These are phyloP conservation scores for Hippocampus barbouri DNA, from an alignment of 2,113 vertebrate species.

Conservation along the genomic window DNA sequence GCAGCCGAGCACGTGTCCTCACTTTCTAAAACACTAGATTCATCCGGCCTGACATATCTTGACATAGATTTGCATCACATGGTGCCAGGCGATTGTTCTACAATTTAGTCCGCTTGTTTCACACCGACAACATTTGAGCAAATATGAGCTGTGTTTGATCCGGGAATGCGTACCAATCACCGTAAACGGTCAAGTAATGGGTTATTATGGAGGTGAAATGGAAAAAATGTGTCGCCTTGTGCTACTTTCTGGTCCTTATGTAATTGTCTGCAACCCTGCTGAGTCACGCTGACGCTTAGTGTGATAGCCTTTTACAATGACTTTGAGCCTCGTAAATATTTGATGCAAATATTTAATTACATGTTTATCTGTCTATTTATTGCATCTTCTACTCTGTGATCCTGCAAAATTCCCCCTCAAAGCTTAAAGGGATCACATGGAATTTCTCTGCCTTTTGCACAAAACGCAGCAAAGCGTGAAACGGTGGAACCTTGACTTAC, in stretches of 20 bases:
- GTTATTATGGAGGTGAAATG: background rate
- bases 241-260: slow-evolving; percentile 38
- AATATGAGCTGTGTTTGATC: background rate
- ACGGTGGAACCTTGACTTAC: too few species aligned
- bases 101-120: background rate
- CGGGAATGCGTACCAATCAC: background rate
- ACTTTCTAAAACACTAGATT: slow-evolving; percentile 11
- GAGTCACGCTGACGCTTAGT: background rate
- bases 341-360: background rate
- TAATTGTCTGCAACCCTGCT: slow-evolving; percentile 34
- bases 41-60: slow-evolving; percentile 9
- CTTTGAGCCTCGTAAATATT: background rate
- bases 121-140: background rate
- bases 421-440: background rate
- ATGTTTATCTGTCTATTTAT: background rate
- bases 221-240: background rate
- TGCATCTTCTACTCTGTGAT: background rate
- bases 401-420: background rate
- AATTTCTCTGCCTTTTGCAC: too few species aligned
- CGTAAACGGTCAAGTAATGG: background rate
- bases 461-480: too few species aligned
- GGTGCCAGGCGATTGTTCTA: background rate
- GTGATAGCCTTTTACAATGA: background rate
- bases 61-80: slow-evolving; percentile 7
- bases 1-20: slow-evolving; percentile 12